A percentile compares a stretch with the other conserved stretches of the same genome.
These are phyloP conservation scores for Heliconius himera DNA, from an alignment of 1,140 invertebrate genomes.

Conservation along the genomic window DNA sequence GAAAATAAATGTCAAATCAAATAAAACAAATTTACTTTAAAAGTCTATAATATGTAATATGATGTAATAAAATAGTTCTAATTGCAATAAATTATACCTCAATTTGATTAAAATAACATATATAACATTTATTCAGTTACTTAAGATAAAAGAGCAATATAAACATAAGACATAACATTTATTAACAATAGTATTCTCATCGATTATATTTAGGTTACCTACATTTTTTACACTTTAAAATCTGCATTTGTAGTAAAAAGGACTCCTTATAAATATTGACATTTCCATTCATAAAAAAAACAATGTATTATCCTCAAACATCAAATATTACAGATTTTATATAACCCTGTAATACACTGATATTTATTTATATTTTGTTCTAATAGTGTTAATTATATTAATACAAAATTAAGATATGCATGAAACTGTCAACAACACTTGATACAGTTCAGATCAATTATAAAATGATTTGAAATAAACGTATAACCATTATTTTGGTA, in stretches of 20 bases:
- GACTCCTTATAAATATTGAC: background rate
- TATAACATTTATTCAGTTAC: conserved; percentile 29
- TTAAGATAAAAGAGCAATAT: conserved; percentile 25
- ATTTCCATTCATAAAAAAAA: background rate
- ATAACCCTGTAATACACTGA: background rate
- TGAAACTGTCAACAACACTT: background rate
- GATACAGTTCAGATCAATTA: background rate
- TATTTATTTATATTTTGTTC: background rate
- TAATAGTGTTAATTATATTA: background rate
- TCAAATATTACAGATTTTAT: background rate
- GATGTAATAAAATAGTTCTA: conserved; percentile 33
- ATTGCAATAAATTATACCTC: conserved; percentile 35
- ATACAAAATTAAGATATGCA: background rate
- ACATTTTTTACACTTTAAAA: conserved; percentile 9
- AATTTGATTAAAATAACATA: conserved; percentile 32
- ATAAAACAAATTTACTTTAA: conserved; percentile 25
- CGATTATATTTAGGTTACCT: background rate
- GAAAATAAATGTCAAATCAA: background rate
- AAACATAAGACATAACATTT: conserved; percentile 23
- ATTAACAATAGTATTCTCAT: conserved; percentile 27
- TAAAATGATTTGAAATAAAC: background rate
- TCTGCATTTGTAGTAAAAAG: background rate
- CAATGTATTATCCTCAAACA: too few species aligned
- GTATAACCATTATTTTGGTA: background rate
- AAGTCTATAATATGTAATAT: conserved; percentile 30